Evolutionary conservation across 2,797 vertebrate genomes (phyloP).

Genomic region (Xerus rutilus): DNA sequence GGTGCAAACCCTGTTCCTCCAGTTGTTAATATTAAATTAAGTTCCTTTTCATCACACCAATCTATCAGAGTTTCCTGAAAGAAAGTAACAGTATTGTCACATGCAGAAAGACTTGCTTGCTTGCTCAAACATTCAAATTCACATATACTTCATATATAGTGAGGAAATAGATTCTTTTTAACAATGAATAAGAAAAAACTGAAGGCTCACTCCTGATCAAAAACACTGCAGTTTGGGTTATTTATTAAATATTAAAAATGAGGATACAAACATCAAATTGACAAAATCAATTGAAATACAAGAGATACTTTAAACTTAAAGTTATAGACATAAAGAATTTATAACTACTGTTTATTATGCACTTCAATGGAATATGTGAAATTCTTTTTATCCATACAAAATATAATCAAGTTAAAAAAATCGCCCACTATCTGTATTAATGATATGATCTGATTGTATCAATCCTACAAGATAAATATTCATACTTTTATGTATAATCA

Average conservation of each 20-base stretch:
- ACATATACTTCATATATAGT: background rate
- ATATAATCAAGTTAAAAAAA: constrained; percentile 18
- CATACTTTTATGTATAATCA: constrained; percentile 16
- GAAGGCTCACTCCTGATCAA: background rate
- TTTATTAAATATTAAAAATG: constrained; percentile 49
- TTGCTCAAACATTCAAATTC: constrained; percentile 58
- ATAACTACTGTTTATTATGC: background rate
- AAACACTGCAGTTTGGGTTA: constrained; percentile 26
- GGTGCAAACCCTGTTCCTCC: constrained; percentile 99
- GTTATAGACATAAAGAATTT: background rate
- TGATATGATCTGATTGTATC: background rate
- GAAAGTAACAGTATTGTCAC: constrained; percentile 84
- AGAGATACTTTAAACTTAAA: background rate
- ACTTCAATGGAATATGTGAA: background rate
- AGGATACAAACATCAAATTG: constrained; percentile 9
- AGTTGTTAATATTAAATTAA: constrained; percentile 99
- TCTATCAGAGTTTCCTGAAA: constrained; percentile 98
- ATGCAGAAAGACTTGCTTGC: constrained; percentile 44
- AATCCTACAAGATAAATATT: constrained; percentile 32
- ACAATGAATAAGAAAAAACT: background rate
- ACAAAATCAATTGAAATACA: constrained; percentile 53
- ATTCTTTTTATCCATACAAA: constrained; percentile 42
- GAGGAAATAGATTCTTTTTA: constrained; percentile 37
- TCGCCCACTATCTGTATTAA: background rate
- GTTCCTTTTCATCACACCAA: constrained; percentile 99